Base-by-base conservation (phyloP, 2,888 invertebrate species). In the Pheosia tremula region DNA sequence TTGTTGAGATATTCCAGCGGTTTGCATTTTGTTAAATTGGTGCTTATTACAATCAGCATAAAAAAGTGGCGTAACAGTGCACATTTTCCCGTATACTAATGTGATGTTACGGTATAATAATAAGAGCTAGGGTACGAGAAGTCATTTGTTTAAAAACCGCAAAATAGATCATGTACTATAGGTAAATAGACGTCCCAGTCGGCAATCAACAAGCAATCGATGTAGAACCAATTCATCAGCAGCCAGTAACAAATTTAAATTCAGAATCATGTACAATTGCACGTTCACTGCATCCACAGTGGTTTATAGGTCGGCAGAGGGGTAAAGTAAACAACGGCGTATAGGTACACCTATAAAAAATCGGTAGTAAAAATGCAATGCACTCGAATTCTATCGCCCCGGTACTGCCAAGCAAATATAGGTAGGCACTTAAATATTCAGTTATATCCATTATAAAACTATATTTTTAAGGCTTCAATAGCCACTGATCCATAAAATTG, bases 191-290 rank as follows among this genome's bases (percentile, higher is more conserved):
- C n/a, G 56, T 55, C 45, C 45, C 60, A 68, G 57, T 58, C 43
- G 39, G 63, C 53, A 61, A 37, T 59, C 55, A 58, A 62, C 68
- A 61, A 66, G 70, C 74, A 77, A 80, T 80, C 74, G 78, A 78
- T 81, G 75, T 78, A 77, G 81, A 85, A 80, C 79, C 81, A 83
- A 85, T 86, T 86, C 80, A 87, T 87, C 84, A 85, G 77, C 73
- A 64, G 62, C 68, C 77, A 74, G 72, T 81, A 81, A 82, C 78
- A 77, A 83, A 80, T 82, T 82, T 82, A 81, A 82, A 82, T 79
- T 80, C 78, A 80, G 81, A 81, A 83, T 83, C 81, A 84, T 74
- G 77, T 77, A 71, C 80, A 83, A 84, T 83, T 82, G 80, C 79
- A 77, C 76, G 80, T 75, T 79, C 77, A 72, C 69, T 74, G 69